Conservation (phyloP, 1,140 invertebrate species). For the Drosophila aff. region DNA sequence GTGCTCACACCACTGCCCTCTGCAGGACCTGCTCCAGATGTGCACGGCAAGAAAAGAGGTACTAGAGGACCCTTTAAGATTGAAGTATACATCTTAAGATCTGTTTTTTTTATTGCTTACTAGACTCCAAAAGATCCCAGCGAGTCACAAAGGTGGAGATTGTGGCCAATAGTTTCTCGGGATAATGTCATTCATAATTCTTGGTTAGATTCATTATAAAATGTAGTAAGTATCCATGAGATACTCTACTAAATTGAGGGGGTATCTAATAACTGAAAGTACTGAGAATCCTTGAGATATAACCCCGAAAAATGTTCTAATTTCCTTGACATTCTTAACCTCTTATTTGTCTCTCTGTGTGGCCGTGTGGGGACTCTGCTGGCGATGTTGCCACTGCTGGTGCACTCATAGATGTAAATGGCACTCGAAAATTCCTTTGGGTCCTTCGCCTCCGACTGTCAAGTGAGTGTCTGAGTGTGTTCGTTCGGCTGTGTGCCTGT, state of each 20-base stretch:
- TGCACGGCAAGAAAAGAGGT: not conserved
- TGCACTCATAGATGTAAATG: slow-evolving; percentile 75
- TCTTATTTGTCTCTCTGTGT: not conserved
- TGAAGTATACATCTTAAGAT: too few species aligned
- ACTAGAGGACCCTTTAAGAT: accelerated
- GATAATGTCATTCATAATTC: too few species aligned
- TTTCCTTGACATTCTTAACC: not conserved
- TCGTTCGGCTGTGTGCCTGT: slow-evolving; percentile 1
- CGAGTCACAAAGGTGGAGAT: too few species aligned
- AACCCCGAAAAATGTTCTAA: accelerated
- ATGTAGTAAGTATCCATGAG: too few species aligned
- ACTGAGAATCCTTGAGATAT: too few species aligned
- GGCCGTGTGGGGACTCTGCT: not conserved
- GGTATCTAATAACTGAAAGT: too few species aligned
- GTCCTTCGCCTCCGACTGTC: slow-evolving; percentile 40
- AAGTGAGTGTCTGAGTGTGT: slow-evolving; percentile 49
- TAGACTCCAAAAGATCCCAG: too few species aligned
- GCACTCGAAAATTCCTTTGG: slow-evolving; percentile 76
- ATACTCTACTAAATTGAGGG: too few species aligned
- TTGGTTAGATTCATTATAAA: too few species aligned
- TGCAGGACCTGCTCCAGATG: not conserved
- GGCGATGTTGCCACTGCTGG: slow-evolving; percentile 24
- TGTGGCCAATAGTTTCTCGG: too few species aligned
- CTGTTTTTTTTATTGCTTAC: not conserved
- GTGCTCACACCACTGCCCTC: slow-evolving; percentile 8